Percentiles rank a stretch among this genome's conserved stretches.
Conservation (phyloP, 2,113 vertebrate species). For the Pholis gunnellus region DNA sequence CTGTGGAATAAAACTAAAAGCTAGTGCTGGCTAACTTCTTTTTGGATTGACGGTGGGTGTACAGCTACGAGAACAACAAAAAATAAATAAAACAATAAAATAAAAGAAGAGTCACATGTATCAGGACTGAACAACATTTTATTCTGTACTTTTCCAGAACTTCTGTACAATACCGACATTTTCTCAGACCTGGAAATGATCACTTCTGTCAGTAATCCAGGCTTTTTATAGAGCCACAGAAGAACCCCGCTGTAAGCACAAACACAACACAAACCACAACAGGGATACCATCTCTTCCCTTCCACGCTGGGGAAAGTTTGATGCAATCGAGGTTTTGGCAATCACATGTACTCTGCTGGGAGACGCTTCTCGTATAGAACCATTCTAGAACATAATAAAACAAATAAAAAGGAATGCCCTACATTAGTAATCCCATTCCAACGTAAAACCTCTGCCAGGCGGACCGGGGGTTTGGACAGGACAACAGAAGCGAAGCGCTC, state of each 20-base stretch:
- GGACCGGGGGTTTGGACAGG: background rate
- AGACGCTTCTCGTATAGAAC: conserved; percentile 39
- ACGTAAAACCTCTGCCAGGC: background rate
- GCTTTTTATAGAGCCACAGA: conserved; percentile 23
- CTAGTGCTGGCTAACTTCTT: background rate
- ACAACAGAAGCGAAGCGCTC: background rate
- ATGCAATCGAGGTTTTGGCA: conserved; percentile 47
- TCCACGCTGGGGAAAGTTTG: conserved; percentile 17
- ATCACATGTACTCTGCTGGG: conserved; percentile 40
- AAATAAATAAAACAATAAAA: too few species aligned
- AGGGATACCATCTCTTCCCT: conserved; percentile 18
- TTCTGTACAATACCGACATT: conserved; percentile 61
- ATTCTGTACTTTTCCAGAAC: conserved; percentile 56
- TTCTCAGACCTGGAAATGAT: conserved; percentile 25
- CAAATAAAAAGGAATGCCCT: conserved; percentile 53
- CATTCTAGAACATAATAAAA: conserved; percentile 40
- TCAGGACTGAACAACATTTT: conserved; percentile 67
- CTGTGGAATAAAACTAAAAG: background rate
- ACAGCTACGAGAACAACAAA: background rate
- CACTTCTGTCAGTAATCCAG: background rate
- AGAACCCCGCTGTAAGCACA: conserved; percentile 51
- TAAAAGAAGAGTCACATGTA: background rate
- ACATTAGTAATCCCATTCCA: conserved; percentile 15
- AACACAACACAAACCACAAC: conserved; percentile 49
- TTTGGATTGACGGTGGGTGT: background rate